A percentile compares a stretch with the other conserved stretches of the same genome.
These are phyloP conservation scores for Leucoma salicis DNA, from an alignment of 2,888 invertebrate genomes.

Conservation along the genomic window DNA sequence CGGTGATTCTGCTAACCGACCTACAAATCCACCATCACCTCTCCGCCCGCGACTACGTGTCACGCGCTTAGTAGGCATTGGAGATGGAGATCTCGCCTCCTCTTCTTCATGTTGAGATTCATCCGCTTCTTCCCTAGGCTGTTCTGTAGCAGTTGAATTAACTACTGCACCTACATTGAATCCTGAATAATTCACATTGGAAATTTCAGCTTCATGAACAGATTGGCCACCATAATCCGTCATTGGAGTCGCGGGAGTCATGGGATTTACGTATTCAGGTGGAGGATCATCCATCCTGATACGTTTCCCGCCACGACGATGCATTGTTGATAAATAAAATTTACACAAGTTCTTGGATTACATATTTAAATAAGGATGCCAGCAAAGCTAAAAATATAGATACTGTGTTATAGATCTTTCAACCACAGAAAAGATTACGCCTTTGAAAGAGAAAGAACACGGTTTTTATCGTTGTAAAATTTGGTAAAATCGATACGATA, in stretches of 20 bases:
- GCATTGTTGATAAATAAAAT: slow-evolving; percentile 78
- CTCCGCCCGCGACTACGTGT: slow-evolving; percentile 84
- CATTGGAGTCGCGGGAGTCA: slow-evolving; percentile 77
- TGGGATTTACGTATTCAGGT: slow-evolving; percentile 91
- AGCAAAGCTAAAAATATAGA: too few relatives aligned
- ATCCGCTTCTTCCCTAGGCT: slow-evolving; percentile 61
- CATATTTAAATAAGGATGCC: slow-evolving; percentile 16
- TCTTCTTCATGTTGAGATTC: slow-evolving; percentile 62
- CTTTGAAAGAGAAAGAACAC: too few relatives aligned
- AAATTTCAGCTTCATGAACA: slow-evolving; percentile 75
- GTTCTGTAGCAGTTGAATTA: slow-evolving; percentile 58
- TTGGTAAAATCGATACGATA: too few relatives aligned
- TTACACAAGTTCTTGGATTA: slow-evolving; percentile 9
- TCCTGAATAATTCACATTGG: slow-evolving; percentile 69
- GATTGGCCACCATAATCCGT: slow-evolving; percentile 80
- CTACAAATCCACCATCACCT: slow-evolving; percentile 73
- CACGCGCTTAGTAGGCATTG: slow-evolving; percentile 82
- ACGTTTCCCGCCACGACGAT: slow-evolving; percentile 92
- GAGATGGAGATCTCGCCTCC: slow-evolving; percentile 80
- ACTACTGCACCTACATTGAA: slow-evolving; percentile 59
- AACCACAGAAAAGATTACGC: background rate
- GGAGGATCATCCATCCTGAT: slow-evolving; percentile 96
- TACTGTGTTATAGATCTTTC: background rate
- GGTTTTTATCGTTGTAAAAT: too few relatives aligned
- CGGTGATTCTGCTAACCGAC: slow-evolving; percentile 74